Evolutionary conservation across 1,140 invertebrate genomes (phyloP).

Genomic region (Neodiprion virginianus): DNA sequence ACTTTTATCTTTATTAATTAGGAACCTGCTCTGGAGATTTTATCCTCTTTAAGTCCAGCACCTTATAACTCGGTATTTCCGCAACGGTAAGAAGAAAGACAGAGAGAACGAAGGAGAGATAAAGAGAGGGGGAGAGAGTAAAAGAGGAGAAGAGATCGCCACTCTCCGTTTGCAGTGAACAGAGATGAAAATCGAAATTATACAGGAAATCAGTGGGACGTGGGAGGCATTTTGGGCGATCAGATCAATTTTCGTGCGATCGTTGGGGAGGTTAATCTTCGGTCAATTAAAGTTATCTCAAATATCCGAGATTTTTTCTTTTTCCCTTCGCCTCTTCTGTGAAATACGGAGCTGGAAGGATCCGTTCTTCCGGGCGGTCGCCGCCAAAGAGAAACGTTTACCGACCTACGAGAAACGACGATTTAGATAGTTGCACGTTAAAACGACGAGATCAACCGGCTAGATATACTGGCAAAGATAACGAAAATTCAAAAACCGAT

Average conservation of each 20-base stretch:
- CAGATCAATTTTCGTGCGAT: not conserved
- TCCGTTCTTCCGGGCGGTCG: too few relatives aligned
- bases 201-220: too few relatives aligned
- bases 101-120: too few relatives aligned
- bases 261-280: not conserved
- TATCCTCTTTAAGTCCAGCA: not conserved
- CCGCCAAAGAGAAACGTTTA: not conserved
- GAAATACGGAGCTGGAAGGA: not conserved
- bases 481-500: not conserved
- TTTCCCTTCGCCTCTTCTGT: not conserved
- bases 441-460: not conserved
- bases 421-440: not conserved
- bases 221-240: too few relatives aligned
- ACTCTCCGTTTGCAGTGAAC: too few relatives aligned
- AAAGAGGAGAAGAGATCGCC: too few relatives aligned
- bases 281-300: not conserved
- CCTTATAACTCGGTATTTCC: too few relatives aligned
- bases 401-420: not conserved
- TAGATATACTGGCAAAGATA: not conserved
- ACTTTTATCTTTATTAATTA: slow-evolving; percentile 21
- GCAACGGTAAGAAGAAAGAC: too few relatives aligned
- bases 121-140: too few relatives aligned
- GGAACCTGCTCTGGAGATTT: not conserved
- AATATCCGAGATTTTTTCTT: slow-evolving; percentile 1
- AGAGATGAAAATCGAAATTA: too few relatives aligned